These are phyloP conservation scores for Nephrotoma appendiculata DNA, from an alignment of 2,888 invertebrate genomes.

Conservation along the genomic window DNA sequence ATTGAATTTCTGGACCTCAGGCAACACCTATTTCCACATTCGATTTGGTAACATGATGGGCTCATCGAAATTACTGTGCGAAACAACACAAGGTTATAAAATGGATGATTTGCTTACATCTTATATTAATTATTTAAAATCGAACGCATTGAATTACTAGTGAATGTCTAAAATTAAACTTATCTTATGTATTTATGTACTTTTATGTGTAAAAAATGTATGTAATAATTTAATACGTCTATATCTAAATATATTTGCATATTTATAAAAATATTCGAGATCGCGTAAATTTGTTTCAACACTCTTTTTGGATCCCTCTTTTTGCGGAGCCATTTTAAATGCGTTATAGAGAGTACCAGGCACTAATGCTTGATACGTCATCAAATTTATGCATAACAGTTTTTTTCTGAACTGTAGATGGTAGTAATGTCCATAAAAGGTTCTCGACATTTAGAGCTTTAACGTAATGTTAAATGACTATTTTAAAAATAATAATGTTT, in stretches of 20 bases:
- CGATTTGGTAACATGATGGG: constrained; percentile 89
- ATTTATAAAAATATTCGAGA: not conserved
- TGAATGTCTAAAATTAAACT: not conserved
- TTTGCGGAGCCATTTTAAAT: too few relatives aligned
- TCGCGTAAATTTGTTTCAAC: too few relatives aligned
- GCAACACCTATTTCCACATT: constrained; percentile 89
- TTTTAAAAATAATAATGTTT: too few relatives aligned
- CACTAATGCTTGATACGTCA: too few relatives aligned
- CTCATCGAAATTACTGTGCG: constrained; percentile 76
- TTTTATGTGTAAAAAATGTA: not conserved
- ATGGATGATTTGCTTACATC: constrained; percentile 93
- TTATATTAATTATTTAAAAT: constrained; percentile 48
- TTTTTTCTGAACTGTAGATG: too few relatives aligned
- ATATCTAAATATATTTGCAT: not conserved
- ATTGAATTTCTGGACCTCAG: constrained; percentile 89
- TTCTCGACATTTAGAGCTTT: too few relatives aligned
- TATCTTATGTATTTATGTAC: not conserved
- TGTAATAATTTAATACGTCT: not conserved
- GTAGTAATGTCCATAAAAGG: too few relatives aligned
- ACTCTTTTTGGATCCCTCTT: too few relatives aligned
- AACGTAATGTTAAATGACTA: too few relatives aligned
- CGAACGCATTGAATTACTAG: not conserved
- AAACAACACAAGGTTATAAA: constrained; percentile 88
- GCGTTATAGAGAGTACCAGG: too few relatives aligned
- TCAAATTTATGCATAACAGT: too few relatives aligned